These are phyloP conservation scores for Drosophila kikkawai DNA, from an alignment of 1,140 invertebrate genomes.

Conservation along the genomic window DNA sequence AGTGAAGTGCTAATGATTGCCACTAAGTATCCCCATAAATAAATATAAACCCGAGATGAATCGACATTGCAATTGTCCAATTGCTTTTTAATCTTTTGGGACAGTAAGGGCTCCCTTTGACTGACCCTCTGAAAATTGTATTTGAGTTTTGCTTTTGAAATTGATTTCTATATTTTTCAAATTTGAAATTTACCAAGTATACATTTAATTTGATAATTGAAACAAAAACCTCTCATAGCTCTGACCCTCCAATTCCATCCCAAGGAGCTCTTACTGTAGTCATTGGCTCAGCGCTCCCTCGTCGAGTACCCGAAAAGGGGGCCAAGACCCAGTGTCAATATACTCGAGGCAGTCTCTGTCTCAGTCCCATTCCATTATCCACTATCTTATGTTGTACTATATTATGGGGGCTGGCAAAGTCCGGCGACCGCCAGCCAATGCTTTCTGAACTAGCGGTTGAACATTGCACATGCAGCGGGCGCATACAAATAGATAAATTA, in stretches of 20 bases:
- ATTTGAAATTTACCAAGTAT: no score
- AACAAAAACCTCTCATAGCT: background rate
- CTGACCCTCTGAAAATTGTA: no score
- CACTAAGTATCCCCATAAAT: slow-evolving; percentile 1
- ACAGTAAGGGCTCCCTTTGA: background rate
- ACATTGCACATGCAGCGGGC: slow-evolving; percentile 51
- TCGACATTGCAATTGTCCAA: background rate
- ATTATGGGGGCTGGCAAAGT: slow-evolving; percentile 57
- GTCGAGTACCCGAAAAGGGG: slow-evolving; percentile 45
- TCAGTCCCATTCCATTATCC: slow-evolving; percentile 20
- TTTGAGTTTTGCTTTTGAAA: background rate
- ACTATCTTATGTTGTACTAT: slow-evolving; percentile 60
- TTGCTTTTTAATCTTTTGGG: background rate
- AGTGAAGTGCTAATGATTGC: slow-evolving; percentile 59
- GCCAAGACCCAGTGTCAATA: slow-evolving; percentile 69
- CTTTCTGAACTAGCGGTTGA: slow-evolving; percentile 36
- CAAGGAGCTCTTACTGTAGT: slow-evolving; percentile 10
- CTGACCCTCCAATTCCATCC: background rate
- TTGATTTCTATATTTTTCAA: background rate
- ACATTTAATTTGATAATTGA: background rate
- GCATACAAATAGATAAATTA: slow-evolving; percentile 71
- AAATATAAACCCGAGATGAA: background rate
- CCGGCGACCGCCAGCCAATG: slow-evolving; percentile 28
- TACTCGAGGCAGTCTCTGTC: slow-evolving; percentile 31
- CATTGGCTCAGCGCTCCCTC: slow-evolving; percentile 7